Base-by-base conservation (phyloP, 2,888 invertebrate species). In the Bombylius major region DNA sequence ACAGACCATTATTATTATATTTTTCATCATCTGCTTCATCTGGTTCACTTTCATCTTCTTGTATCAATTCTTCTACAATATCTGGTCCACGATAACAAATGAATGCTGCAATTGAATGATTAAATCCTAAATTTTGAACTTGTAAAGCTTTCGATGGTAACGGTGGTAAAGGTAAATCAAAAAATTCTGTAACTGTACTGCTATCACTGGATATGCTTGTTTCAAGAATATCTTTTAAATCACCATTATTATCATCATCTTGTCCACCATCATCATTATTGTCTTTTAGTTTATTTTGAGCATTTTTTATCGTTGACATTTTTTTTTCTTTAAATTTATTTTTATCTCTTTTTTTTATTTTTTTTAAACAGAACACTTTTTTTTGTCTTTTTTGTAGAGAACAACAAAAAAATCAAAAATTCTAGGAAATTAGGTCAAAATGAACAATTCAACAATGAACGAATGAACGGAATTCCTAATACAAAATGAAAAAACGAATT, bases 121-220 rank as follows among this genome's bases (percentile, higher is more conserved):
- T 48, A 31, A 56, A 14, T 34, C 57, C 57, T 45, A 55, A 53
- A 55, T 57, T 59, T 44, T 57, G 53, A 34, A 57, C 54, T 54
- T 59, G 54, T 42, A 59, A 51, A 23, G 55, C 57, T n/a, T 50
- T 23, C 23, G 48, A 39, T 45, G 56, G 56, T 44, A 51, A 14
- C 3, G 57, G 57, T 23, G 53, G 46, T 31, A 61, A 54, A 44
- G 60, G 58, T 49, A 58, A 39, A 31, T 62, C 62, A 54, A 62
- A 51, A 53, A 61, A 62, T 55, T 60, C 62, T 32, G 61, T 60
- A 32, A 53, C 56, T 8, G 49, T 50, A 23, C 50, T 36, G 23
- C 23, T 23, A 53, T 62, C 62, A 58, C 61, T 62, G 23, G 62
- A 62, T 48, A 58, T 53, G 55, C 60, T 61, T 52, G 56, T 51